Conservation (phyloP, 2,113 vertebrate genomes). For the Raphicerus campestris region DNA sequence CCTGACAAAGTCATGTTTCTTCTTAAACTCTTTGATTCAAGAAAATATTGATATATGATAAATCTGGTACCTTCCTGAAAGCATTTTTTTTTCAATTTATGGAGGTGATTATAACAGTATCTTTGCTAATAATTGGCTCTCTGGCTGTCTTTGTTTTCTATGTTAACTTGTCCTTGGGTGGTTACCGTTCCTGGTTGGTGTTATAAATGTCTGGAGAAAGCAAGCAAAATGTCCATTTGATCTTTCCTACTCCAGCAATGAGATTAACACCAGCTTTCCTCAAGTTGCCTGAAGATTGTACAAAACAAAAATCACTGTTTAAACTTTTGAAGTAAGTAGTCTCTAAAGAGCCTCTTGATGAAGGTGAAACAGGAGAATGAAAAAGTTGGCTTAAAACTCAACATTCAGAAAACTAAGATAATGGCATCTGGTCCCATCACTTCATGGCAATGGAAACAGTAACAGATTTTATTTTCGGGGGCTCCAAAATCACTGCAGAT, state of each 20-base stretch:
- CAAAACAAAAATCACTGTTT: not conserved
- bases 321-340: not conserved
- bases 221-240: not conserved
- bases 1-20: not conserved
- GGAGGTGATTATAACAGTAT: not conserved
- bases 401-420: not conserved
- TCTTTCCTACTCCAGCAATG: not conserved
- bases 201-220: not conserved
- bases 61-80: not conserved
- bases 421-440: not conserved
- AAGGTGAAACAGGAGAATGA: not conserved
- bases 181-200: not conserved
- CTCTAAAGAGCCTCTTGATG: not conserved
- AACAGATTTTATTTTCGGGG: not conserved
- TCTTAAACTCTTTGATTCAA: not conserved
- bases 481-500: not conserved
- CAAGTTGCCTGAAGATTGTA: not conserved
- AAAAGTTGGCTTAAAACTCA: not conserved
- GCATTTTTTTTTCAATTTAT: not conserved
- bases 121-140: not conserved
- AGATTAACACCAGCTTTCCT: not conserved
- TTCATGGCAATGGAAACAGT: not conserved
- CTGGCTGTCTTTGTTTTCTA: not conserved
- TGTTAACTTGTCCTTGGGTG: not conserved
- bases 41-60: not conserved